Percentiles rank a stretch among this genome's conserved stretches.
phyloP scores from a whole-genome alignment of 2,797 vertebrate genomes.

The Simalia tracyae region DNA sequence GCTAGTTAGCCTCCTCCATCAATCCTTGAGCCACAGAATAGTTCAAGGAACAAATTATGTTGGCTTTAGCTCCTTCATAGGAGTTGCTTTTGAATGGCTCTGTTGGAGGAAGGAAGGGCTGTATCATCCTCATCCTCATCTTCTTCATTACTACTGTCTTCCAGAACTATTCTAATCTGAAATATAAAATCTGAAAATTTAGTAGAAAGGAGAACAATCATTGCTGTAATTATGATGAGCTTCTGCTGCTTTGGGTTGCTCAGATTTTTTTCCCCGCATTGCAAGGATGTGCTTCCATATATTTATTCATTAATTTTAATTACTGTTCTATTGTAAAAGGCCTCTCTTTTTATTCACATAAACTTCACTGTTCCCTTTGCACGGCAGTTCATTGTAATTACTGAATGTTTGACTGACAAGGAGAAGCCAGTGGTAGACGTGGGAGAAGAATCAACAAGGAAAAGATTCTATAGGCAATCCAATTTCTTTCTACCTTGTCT shows the following conservation, averaged over 20 bases:
- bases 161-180: neutral
- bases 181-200: neutral
- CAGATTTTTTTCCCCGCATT: slow-evolving; percentile 29
- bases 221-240: neutral
- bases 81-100: too few species aligned
- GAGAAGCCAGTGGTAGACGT: slow-evolving; percentile 15
- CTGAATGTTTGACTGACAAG: slow-evolving; percentile 61
- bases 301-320: slow-evolving; percentile 62
- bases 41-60: neutral
- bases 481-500: slow-evolving; percentile 49
- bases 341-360: slow-evolving; percentile 55
- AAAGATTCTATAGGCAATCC: slow-evolving; percentile 15
- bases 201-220: neutral
- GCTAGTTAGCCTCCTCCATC: neutral
- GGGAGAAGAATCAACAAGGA: neutral
- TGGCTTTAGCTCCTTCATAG: neutral
- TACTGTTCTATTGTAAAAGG: slow-evolving; percentile 45
- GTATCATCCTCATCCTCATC: neutral
- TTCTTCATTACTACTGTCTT: neutral
- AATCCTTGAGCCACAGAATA: neutral
- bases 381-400: slow-evolving; percentile 62
- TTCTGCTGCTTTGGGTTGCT: neutral
- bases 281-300: neutral
- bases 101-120: neutral
- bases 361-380: slow-evolving; percentile 39